Conservation (phyloP, 2,797 vertebrate species). For the Bovichtus variegatus region DNA sequence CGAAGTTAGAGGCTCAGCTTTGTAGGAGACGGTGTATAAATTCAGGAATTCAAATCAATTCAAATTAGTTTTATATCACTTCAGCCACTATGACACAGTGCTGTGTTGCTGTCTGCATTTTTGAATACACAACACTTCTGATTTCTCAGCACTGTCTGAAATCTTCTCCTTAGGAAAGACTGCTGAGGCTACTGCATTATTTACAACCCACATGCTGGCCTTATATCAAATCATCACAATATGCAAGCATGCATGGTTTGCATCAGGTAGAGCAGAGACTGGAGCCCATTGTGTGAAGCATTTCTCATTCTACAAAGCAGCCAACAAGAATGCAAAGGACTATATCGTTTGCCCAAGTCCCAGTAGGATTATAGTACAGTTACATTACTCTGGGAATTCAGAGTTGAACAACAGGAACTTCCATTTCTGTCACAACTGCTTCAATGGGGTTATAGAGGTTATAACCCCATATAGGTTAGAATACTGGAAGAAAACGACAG, state of each 20-base stretch:
- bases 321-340: neutral
- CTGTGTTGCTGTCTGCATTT: neutral
- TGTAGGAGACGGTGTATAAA: neutral
- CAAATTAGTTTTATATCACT: neutral
- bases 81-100: neutral
- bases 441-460: too few species aligned
- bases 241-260: neutral
- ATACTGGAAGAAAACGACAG: neutral
- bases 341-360: neutral
- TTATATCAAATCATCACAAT: neutral
- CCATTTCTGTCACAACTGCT: neutral
- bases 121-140: neutral
- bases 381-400: neutral
- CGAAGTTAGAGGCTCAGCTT: neutral
- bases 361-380: neutral
- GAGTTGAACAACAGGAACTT: neutral
- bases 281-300: neutral
- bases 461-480: too few species aligned
- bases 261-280: neutral
- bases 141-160: neutral
- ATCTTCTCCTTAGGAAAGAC: neutral
- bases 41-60: slow-evolving; percentile 1
- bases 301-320: neutral
- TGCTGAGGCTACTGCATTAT: neutral
- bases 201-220: neutral